Evolutionary conservation across 1,140 invertebrate genomes (phyloP).

Genomic region (Rhynchophorus ferrugineus): DNA sequence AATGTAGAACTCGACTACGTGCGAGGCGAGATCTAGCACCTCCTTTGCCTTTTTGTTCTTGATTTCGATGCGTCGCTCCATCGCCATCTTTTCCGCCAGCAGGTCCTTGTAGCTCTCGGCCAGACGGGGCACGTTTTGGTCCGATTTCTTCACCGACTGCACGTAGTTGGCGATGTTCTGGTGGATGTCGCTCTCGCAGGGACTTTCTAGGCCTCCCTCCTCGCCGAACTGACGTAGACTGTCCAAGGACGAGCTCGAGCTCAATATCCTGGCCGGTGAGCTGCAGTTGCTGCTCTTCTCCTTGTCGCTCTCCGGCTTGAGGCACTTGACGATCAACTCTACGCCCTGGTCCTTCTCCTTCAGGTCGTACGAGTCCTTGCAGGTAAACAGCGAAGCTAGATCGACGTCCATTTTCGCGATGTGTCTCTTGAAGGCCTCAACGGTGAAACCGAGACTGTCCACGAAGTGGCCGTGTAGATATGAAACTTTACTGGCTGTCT

Average conservation of each 20-base stretch:
- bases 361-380: conserved; percentile 22
- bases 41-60: conserved; percentile 31
- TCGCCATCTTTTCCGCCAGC: conserved; percentile 16
- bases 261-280: conserved; percentile 35
- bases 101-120: conserved; percentile 14
- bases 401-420: conserved; percentile 28
- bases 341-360: conserved; percentile 28
- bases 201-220: conserved; percentile 38
- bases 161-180: conserved; percentile 37
- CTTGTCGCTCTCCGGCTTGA: conserved; percentile 30
- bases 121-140: conserved; percentile 3
- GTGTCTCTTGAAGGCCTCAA: conserved; percentile 38
- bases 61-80: conserved; percentile 24
- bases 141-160: conserved; percentile 32
- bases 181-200: conserved; percentile 36
- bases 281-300: conserved; percentile 23
- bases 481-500: conserved; percentile 42
- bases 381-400: conserved; percentile 23
- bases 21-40: conserved; percentile 33
- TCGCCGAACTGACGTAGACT: conserved; percentile 38
- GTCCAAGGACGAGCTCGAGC: conserved; percentile 38
- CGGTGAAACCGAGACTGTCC: conserved; percentile 42
- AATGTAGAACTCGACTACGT: conserved; percentile 37
- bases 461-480: conserved; percentile 40
- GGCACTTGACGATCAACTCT: conserved; percentile 28